These are phyloP conservation scores for Erpetoichthys calabaricus DNA, from an alignment of 2,797 vertebrate genomes.

Conservation along the genomic window DNA sequence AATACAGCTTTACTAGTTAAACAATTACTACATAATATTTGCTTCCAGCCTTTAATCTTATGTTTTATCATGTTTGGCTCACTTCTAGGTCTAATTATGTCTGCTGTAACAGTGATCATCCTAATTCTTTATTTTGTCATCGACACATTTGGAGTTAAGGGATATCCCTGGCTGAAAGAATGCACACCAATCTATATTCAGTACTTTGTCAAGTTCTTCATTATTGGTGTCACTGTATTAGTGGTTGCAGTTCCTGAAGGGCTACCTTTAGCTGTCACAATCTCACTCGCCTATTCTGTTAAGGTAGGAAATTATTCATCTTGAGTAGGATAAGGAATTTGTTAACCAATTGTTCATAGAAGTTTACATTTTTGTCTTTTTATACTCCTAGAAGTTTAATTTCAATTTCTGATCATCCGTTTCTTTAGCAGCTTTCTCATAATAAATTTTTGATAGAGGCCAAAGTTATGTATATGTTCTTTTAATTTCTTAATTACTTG, in stretches of 20 bases:
- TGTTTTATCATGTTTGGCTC: constrained; percentile 3
- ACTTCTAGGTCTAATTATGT: constrained; percentile 82
- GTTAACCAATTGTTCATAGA: background rate
- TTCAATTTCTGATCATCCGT: no score
- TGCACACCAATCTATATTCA: constrained; percentile 93
- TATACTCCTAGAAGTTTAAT: background rate
- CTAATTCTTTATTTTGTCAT: constrained; percentile 89
- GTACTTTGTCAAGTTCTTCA: constrained; percentile 97
- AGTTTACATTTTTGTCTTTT: background rate
- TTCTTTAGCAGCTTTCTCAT: no score
- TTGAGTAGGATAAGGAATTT: background rate
- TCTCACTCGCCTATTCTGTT: constrained; percentile 90
- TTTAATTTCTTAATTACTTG: no score
- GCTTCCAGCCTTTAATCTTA: no score
- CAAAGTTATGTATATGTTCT: no score
- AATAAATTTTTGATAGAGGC: no score
- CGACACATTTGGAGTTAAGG: constrained; percentile 69
- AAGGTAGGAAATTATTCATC: constrained; percentile 54
- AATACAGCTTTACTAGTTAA: no score
- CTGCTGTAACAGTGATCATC: constrained; percentile 81
- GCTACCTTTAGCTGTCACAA: constrained; percentile 86
- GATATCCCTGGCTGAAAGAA: constrained; percentile 60
- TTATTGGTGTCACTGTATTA: constrained; percentile 87
- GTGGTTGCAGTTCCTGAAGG: constrained; percentile 95
- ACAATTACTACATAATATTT: no score